Base-by-base conservation (phyloP, 2,888 invertebrate genomes). In the Luperina nickerlii region DNA sequence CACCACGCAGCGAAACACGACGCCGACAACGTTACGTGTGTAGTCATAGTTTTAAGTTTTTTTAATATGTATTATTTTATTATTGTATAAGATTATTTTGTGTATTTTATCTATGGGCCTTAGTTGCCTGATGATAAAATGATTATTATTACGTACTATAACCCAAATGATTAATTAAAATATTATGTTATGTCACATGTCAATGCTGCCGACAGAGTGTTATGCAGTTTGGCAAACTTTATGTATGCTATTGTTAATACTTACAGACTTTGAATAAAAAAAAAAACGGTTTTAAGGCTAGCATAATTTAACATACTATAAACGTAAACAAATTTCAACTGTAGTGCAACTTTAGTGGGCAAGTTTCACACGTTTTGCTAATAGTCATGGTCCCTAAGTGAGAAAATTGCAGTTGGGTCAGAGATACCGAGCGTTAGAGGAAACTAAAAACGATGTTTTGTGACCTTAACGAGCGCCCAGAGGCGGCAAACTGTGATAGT, bases 401-500 rank as follows among this genome's bases (percentile, higher is more conserved):
- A 84, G 90, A 88, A 92, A 92, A 92, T 93, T 92, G 92, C 92
- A 93, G 91, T 92, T 92, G 86, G 78, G 79, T 83, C 85, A 86
- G 88, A 92, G 90, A 91, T 92, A 92, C 90, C 86, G 90, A 89
- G 92, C 88, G 89, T 92, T 91, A 90, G 92, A 92, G 91, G 89
- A 87, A 93, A 91, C 92, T 91, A 91, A 91, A 88, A 92, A 90
- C 89, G 90, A 90, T 91, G 92, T 93, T 93, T 90, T 93, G 91
- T 92, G 90, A 90, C 91, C 88, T 90, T 92, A 94, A 94, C 92
- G 94, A 93, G 90, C 90, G 85, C 76, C 92, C 71, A 86, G 93
- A 90, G 93, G 88, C 90, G 76, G 78, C 82, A 78, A 88, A 92
- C 88, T 89, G 91, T 88, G 80, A 89, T 90, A 91, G 89, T 90